Conservation (phyloP, 2,888 invertebrate genomes). For the Tipula vernalis region DNA sequence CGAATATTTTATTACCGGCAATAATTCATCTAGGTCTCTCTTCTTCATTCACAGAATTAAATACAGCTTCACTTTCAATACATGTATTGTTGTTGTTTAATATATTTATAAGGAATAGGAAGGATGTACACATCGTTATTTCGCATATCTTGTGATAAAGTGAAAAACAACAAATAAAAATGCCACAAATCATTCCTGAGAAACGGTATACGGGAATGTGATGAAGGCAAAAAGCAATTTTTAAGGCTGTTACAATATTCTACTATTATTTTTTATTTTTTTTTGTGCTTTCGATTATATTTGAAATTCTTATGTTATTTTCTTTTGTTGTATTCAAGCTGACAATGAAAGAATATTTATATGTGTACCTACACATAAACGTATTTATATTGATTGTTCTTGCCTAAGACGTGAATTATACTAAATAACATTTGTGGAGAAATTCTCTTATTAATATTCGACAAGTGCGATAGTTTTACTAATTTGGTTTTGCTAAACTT, state of each 20-base stretch:
- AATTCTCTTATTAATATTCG: neutral
- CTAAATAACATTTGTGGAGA: neutral
- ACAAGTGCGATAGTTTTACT: neutral
- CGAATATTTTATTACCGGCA: slow-evolving; percentile 4
- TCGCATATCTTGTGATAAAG: neutral
- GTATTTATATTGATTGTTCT: neutral
- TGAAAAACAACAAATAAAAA: slow-evolving; percentile 1
- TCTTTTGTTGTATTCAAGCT: neutral
- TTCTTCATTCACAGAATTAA: neutral
- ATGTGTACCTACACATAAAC: neutral
- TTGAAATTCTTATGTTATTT: neutral
- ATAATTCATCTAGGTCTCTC: neutral
- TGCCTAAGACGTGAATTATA: neutral
- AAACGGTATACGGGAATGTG: neutral
- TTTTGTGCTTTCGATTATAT: neutral
- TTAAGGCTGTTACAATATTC: neutral
- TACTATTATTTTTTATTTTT: neutral
- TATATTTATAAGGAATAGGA: neutral
- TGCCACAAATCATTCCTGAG: neutral
- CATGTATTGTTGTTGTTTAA: neutral
- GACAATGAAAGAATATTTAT: neutral
- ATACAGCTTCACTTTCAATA: neutral
- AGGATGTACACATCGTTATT: neutral
- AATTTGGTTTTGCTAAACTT: neutral
- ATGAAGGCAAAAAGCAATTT: neutral